phyloP scores from a whole-genome alignment of 2,113 vertebrate genomes.

The Microcebus griseorufus region DNA sequence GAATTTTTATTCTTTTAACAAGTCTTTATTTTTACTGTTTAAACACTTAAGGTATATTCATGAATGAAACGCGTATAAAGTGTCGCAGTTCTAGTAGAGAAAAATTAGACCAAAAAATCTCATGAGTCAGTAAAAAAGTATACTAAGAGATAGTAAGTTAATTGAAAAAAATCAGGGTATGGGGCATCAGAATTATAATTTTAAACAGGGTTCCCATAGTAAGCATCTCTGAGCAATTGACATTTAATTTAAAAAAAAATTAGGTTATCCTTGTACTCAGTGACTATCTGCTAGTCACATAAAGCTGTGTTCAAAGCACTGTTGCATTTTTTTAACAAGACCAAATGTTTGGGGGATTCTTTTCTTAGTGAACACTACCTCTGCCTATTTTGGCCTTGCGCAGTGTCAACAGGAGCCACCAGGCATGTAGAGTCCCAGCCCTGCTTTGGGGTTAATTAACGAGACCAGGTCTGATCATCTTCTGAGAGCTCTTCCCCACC shows the following conservation, averaged over 20 bases:
- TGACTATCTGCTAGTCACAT: not conserved
- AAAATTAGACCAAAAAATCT: not conserved
- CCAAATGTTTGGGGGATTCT: not conserved
- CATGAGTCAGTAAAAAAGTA: not conserved
- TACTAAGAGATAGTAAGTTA: not conserved
- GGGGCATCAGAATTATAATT: not conserved
- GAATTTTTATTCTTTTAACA: not conserved
- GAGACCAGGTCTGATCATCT: not conserved
- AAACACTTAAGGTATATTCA: not conserved
- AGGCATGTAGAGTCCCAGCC: fast-evolving
- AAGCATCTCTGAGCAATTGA: not conserved
- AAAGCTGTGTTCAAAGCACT: not conserved
- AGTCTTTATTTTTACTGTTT: not conserved
- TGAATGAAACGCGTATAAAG: not conserved
- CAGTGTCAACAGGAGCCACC: not conserved
- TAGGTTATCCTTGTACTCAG: not conserved
- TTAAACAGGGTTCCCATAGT: not conserved
- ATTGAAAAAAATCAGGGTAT: not conserved
- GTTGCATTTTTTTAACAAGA: not conserved
- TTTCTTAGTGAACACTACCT: not conserved
- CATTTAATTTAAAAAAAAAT: not conserved
- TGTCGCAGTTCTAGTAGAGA: not conserved
- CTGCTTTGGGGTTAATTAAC: not conserved
- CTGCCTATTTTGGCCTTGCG: not conserved
- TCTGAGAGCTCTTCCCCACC: not conserved